Evolutionary conservation across 2,888 invertebrate species (phyloP).

Genomic region (Asteroscopus sphinx): DNA sequence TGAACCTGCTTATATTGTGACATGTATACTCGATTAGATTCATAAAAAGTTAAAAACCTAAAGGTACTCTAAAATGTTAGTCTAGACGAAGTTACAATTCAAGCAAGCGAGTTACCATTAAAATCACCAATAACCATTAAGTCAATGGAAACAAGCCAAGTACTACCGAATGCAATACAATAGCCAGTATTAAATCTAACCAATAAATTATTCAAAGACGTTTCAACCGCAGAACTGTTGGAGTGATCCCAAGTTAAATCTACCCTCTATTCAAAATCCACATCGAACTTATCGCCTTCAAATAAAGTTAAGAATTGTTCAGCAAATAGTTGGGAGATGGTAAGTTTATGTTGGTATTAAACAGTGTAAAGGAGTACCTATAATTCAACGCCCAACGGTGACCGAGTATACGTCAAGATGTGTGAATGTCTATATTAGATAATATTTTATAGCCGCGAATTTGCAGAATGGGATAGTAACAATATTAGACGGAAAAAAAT

Average conservation of each 20-base stretch:
- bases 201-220: slow-evolving; percentile 68
- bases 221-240: slow-evolving; percentile 56
- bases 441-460: slow-evolving; percentile 17
- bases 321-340: not conserved
- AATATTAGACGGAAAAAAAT: slow-evolving; percentile 6
- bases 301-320: slow-evolving; percentile 29
- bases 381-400: slow-evolving; percentile 52
- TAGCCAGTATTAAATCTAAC: slow-evolving; percentile 66
- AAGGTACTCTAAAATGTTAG: slow-evolving; percentile 30
- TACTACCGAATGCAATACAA: slow-evolving; percentile 61
- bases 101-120: slow-evolving; percentile 40
- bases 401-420: slow-evolving; percentile 53
- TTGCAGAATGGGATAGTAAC: slow-evolving; percentile 34
- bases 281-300: not conserved
- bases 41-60: slow-evolving; percentile 18
- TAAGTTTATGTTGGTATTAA: slow-evolving; percentile 25
- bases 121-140: slow-evolving; percentile 49
- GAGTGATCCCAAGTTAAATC: slow-evolving; percentile 40
- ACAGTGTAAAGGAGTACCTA: slow-evolving; percentile 46
- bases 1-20: not conserved
- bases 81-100: slow-evolving; percentile 52
- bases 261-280: not conserved
- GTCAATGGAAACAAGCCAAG: slow-evolving; percentile 58
- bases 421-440: slow-evolving; percentile 52
- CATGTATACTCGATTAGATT: slow-evolving; percentile 23